Evolutionary conservation across 35 echinoderm and acorn worm genomes (phyloP).

Genomic region (Heliocidaris erythrogramma): DNA sequence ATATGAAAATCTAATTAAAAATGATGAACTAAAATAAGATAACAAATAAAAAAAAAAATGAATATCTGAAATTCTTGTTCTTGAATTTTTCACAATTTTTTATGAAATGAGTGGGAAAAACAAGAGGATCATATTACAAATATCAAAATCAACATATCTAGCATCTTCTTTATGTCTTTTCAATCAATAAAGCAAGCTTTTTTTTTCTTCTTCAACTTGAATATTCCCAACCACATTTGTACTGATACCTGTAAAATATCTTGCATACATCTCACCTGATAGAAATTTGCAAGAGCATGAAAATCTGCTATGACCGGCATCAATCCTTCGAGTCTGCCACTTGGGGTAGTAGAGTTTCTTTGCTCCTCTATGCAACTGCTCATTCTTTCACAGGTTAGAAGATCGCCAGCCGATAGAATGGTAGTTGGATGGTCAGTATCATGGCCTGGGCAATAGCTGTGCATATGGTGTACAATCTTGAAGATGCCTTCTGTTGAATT

Average conservation of each 20-base stretch:
- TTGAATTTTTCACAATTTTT: too few relatives aligned
- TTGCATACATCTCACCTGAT: conserved; percentile 48
- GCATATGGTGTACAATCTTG: conserved; percentile 55
- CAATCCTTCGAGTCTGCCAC: conserved; percentile 42
- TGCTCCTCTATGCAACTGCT: conserved; percentile 59
- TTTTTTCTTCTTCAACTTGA: not conserved
- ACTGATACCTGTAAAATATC: not conserved
- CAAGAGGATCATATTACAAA: too few relatives aligned
- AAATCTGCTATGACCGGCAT: conserved; percentile 62
- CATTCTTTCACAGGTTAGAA: conserved; percentile 56
- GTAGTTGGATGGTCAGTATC: conserved; percentile 26
- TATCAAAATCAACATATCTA: too few relatives aligned
- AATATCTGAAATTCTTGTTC: too few relatives aligned
- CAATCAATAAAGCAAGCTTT: too few relatives aligned
- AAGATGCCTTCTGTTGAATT: conserved; percentile 56
- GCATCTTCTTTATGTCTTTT: too few relatives aligned
- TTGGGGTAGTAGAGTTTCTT: conserved; percentile 47
- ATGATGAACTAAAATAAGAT: too few relatives aligned
- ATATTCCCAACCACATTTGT: not conserved
- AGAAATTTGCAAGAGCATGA: conserved; percentile 58
- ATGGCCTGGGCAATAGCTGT: conserved; percentile 58
- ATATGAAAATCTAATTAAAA: too few relatives aligned
- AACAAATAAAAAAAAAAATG: too few relatives aligned
- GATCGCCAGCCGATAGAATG: conserved; percentile 46
- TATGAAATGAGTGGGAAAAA: too few relatives aligned